These are phyloP conservation scores for Opisthocomus hoazin DNA, from an alignment of 2,113 vertebrate species.

Conservation along the genomic window DNA sequence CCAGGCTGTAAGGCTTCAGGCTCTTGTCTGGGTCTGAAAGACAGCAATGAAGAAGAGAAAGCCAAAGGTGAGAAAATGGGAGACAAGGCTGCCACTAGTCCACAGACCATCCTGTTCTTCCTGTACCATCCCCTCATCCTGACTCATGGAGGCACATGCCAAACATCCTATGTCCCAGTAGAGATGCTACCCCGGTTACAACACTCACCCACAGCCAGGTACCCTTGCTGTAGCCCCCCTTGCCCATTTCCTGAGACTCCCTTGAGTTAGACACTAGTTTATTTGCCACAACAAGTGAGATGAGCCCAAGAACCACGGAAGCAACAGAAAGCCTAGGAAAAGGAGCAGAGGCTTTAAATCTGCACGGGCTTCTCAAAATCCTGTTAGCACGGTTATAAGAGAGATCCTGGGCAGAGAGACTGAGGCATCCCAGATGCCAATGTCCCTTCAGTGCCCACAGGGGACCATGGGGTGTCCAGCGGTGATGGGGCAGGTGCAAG, in stretches of 20 bases:
- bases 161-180: not conserved
- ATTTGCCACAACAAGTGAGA: not conserved
- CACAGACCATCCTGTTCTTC: not conserved
- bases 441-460: not conserved
- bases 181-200: not conserved
- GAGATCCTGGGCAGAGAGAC: not conserved
- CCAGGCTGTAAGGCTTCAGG: slow-evolving; percentile 86
- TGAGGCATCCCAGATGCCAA: not conserved
- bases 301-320: not conserved
- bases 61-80: not conserved
- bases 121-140: not conserved
- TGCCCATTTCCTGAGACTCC: not conserved
- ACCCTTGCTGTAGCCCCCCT: not conserved
- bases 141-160: not conserved
- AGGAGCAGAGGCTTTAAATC: not conserved
- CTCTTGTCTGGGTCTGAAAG: slow-evolving; percentile 70
- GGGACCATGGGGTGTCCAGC: not conserved
- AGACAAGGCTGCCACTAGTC: not conserved
- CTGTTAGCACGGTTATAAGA: not conserved
- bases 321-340: not conserved
- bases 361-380: not conserved
- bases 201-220: not conserved
- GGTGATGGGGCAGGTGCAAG: not conserved
- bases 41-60: not conserved
- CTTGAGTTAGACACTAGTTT: not conserved